Percentiles rank a stretch among this genome's conserved stretches.
These are phyloP conservation scores for Recurvirostra avosetta DNA, from an alignment of 2,113 vertebrate species.

Conservation along the genomic window DNA sequence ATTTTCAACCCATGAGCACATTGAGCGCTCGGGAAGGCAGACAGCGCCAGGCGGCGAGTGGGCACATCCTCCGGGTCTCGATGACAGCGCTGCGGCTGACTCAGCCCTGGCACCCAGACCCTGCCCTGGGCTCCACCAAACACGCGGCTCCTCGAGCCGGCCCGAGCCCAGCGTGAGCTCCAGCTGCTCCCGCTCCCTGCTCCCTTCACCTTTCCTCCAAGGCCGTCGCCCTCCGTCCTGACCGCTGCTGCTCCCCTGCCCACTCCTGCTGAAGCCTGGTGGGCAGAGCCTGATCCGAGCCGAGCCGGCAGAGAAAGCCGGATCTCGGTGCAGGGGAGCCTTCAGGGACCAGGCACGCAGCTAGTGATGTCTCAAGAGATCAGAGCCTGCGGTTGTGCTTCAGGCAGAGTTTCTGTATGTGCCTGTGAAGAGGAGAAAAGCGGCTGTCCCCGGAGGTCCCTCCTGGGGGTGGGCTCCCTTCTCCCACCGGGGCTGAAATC, in stretches of 20 bases:
- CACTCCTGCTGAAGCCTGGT: background rate
- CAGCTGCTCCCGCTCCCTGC: background rate
- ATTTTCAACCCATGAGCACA: background rate
- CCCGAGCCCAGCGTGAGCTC: accelerated
- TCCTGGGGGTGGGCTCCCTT: background rate
- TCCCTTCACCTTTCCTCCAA: accelerated
- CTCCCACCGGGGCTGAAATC: background rate
- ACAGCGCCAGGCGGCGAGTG: background rate
- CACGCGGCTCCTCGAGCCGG: background rate
- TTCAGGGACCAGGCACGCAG: background rate
- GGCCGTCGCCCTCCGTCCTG: accelerated
- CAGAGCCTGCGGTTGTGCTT: background rate
- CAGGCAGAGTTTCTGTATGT: background rate
- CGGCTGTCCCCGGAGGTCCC: background rate
- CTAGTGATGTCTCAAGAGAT: background rate
- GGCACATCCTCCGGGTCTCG: background rate
- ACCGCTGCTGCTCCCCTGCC: background rate
- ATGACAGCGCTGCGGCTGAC: background rate
- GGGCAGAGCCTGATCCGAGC: background rate
- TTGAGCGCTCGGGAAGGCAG: background rate
- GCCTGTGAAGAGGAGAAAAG: background rate
- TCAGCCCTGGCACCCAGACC: background rate
- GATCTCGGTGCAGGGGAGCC: background rate
- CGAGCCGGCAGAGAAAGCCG: background rate
- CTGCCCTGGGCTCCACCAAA: background rate